phyloP scores from a whole-genome alignment of 92 coral and sea anemone genomes.

The Parazoanthus darwini region DNA sequence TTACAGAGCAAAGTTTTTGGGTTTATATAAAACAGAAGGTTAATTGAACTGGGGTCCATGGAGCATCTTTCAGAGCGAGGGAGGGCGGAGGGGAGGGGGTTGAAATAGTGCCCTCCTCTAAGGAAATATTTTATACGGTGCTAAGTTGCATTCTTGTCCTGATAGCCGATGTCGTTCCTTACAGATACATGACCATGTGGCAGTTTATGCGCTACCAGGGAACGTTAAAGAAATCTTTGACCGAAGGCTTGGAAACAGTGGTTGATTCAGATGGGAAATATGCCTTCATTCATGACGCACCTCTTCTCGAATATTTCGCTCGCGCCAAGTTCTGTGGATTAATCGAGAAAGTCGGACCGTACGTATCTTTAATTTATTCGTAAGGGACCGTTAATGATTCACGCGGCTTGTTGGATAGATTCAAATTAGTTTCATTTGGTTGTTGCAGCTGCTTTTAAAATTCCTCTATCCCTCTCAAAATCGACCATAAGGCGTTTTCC shows the following conservation, averaged over 20 bases:
- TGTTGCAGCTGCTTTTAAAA: too few relatives aligned
- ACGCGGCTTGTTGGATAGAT: background rate
- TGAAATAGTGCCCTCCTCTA: background rate
- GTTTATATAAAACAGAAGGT: too few relatives aligned
- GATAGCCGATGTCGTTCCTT: background rate
- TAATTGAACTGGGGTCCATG: too few relatives aligned
- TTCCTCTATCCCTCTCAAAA: too few relatives aligned
- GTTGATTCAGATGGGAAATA: background rate
- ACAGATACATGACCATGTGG: slow-evolving; percentile 19
- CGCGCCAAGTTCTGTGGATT: slow-evolving; percentile 2
- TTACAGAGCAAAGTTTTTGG: too few relatives aligned
- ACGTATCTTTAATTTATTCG: background rate
- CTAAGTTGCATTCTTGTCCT: background rate
- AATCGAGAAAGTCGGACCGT: slow-evolving; percentile 16
- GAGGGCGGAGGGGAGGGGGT: too few relatives aligned
- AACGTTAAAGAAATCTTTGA: slow-evolving; percentile 14
- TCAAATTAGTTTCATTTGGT: too few relatives aligned
- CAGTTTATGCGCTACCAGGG: slow-evolving; percentile 2
- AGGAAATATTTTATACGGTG: background rate
- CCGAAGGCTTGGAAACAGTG: slow-evolving; percentile 19
- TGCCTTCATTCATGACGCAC: slow-evolving; percentile 12
- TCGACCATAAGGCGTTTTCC: background rate
- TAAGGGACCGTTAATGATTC: background rate
- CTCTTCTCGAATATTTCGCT: background rate
- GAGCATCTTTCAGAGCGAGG: too few relatives aligned